Evolutionary conservation across 2,113 vertebrate species (phyloP), one percentile per base, ranked within the genome.

Genomic region (Heterotis niloticus): DNA sequence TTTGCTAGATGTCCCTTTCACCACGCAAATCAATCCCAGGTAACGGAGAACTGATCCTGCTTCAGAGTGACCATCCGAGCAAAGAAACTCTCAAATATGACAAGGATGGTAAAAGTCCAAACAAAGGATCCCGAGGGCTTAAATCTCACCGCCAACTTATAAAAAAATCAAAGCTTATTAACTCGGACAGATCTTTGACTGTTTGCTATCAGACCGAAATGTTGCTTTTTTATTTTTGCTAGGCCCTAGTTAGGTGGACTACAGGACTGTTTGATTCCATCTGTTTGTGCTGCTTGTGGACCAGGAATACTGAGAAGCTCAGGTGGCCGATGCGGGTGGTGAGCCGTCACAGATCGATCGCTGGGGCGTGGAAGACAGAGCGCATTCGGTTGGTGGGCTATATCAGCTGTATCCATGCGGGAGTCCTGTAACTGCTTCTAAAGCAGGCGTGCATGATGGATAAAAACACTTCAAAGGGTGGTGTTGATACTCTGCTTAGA

Each of bases 1-100:
- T 92, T 91, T 87, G 91, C 92, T 90, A 90, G 89, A 92, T 93
- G 91, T 93, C 93, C 93, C 92, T 94, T 94, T 94, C 91, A 91
- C 89, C 92, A 89, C 93, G 94, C 95, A 90, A 91, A 89, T 93
- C 91, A 91, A 94, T 93, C 93, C 87, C 89, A 91, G 89, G 92
- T 68, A 84, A 80, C 3, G 7, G 34, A 4, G 34, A 44, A 44
- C 7, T 44, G 34, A 93, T 91, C 93, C 89, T 89, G 91, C 91
- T 91, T 93, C 93, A 89, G 92, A 88, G 83, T 86, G 89, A 88
- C 83, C 81, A 78, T 86, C 16, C 76, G 89, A 88, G 91, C 93
- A 92, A 94, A 94, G 91, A 92, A 94, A 90, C 90, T 83, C 85
- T 87, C 86, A 88, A 94, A 92, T 82, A 88, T 86, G 70, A 28